Percentiles rank a stretch among this genome's conserved stretches.
Evolutionary conservation across 2,888 invertebrate species (phyloP).

Genomic region (Frankliniella fusca): DNA sequence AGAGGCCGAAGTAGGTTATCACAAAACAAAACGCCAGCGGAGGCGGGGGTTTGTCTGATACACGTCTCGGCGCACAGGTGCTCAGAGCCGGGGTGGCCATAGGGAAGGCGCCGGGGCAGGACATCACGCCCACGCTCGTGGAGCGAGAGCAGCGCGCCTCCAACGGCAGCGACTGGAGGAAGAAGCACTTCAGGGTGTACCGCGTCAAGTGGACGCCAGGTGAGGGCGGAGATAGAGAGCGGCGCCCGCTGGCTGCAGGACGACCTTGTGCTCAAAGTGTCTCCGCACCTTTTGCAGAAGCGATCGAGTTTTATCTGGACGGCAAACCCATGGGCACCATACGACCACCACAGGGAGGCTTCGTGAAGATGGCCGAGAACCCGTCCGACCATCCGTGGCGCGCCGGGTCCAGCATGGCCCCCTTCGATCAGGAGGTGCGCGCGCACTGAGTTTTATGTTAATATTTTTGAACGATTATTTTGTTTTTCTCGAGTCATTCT

Average conservation of each 20-base stretch:
- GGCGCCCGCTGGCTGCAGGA: too few relatives aligned
- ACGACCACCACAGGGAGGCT: not conserved
- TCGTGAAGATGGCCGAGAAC: not conserved
- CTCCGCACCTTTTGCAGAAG: not conserved
- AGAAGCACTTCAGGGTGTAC: conserved; percentile 26
- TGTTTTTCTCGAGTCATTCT: not conserved
- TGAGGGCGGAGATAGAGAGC: too few relatives aligned
- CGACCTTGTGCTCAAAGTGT: too few relatives aligned
- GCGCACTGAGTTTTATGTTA: too few relatives aligned
- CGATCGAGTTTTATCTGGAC: not conserved
- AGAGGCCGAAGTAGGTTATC: too few relatives aligned
- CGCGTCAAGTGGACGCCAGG: conserved; percentile 1
- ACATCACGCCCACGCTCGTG: not conserved
- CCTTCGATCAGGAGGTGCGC: conserved; percentile 1
- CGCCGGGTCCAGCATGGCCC: not conserved
- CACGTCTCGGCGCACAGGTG: not conserved
- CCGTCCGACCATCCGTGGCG: not conserved
- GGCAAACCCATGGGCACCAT: not conserved
- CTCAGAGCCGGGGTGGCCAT: not conserved
- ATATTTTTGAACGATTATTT: not conserved
- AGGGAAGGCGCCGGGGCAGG: not conserved
- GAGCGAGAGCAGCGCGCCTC: not conserved
- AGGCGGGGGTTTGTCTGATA: too few relatives aligned
- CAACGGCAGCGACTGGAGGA: conserved; percentile 5
- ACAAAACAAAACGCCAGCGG: too few relatives aligned